Conservation (phyloP, 2,888 invertebrate genomes). For the Pteria penguin region DNA sequence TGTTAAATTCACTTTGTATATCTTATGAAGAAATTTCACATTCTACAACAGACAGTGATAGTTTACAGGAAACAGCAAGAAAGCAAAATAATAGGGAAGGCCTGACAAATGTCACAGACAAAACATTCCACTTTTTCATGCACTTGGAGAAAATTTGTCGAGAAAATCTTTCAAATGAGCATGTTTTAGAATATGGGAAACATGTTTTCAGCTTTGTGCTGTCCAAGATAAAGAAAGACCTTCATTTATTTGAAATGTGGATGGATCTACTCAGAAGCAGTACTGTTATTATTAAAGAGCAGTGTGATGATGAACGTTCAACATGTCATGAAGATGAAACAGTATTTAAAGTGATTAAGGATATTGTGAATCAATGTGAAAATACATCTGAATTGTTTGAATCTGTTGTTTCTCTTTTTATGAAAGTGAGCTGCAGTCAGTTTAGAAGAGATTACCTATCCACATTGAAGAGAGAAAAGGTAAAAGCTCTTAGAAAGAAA, state of each 20-base stretch:
- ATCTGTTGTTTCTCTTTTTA: not conserved
- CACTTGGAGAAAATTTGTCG: conserved; percentile 4
- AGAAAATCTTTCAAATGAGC: conserved; percentile 1
- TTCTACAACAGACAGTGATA: not conserved
- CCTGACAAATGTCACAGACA: conserved; percentile 29
- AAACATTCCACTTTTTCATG: conserved; percentile 16
- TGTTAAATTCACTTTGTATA: conserved; percentile 6
- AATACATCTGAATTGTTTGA: conserved; percentile 10
- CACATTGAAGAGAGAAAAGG: not conserved
- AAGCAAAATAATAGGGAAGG: conserved; percentile 22
- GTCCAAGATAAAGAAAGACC: not conserved
- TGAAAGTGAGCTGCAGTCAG: not conserved
- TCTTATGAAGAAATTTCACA: conserved; percentile 12
- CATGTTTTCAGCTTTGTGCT: not conserved
- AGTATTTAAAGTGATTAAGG: not conserved
- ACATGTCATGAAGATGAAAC: not conserved
- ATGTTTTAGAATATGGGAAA: conserved; percentile 5
- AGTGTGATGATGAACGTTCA: not conserved
- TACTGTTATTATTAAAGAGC: not conserved
- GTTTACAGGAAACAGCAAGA: conserved; percentile 21
- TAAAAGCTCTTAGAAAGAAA: conserved; percentile 6
- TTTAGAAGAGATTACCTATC: conserved; percentile 8
- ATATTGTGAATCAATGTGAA: not conserved
- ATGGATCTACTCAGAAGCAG: not conserved
- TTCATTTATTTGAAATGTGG: not conserved